Evolutionary conservation across 2,797 vertebrate species (phyloP).

Genomic region (Neosalanx taihuensis): DNA sequence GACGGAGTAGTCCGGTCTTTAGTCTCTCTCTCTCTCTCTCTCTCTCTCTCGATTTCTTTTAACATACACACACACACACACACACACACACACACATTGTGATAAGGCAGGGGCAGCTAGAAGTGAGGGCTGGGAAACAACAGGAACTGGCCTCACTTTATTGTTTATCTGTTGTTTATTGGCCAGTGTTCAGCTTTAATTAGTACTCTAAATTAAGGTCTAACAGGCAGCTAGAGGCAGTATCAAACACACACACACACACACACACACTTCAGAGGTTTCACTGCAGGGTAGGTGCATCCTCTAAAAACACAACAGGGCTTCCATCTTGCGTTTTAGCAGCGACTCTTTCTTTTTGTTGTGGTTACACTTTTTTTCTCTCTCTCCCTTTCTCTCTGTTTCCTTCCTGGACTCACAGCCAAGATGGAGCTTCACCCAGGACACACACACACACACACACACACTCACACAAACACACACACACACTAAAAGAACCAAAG

Average conservation of each 20-base stretch:
- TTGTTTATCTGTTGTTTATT: slow-evolving; percentile 99
- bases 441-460: no score
- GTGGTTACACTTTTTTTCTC: slow-evolving; percentile 26
- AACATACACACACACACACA: slow-evolving; percentile 3
- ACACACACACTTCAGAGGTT: slow-evolving; percentile 52
- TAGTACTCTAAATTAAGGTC: slow-evolving; percentile 99
- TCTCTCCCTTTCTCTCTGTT: not conserved
- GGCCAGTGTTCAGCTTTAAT: slow-evolving; percentile 99
- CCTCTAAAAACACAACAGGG: slow-evolving; percentile 57
- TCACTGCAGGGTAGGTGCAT: slow-evolving; percentile 64
- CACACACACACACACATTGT: slow-evolving; percentile 37
- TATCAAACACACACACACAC: slow-evolving; percentile 35
- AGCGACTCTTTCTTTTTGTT: slow-evolving; percentile 37
- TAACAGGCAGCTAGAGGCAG: slow-evolving; percentile 96
- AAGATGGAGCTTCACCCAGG: slow-evolving; percentile 2
- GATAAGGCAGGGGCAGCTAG: slow-evolving; percentile 88
- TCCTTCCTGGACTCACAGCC: slow-evolving; percentile 3
- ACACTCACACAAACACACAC: no score
- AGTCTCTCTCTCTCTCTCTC: slow-evolving; percentile 26
- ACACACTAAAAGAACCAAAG: slow-evolving; percentile 29
- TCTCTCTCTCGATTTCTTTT: slow-evolving; percentile 31
- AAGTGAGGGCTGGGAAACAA: slow-evolving; percentile 96
- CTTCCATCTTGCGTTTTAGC: slow-evolving; percentile 60
- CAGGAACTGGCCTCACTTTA: slow-evolving; percentile 92
- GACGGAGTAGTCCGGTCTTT: not conserved